Conservation (phyloP, 2,113 vertebrate genomes). For the Sapajus apella region DNA sequence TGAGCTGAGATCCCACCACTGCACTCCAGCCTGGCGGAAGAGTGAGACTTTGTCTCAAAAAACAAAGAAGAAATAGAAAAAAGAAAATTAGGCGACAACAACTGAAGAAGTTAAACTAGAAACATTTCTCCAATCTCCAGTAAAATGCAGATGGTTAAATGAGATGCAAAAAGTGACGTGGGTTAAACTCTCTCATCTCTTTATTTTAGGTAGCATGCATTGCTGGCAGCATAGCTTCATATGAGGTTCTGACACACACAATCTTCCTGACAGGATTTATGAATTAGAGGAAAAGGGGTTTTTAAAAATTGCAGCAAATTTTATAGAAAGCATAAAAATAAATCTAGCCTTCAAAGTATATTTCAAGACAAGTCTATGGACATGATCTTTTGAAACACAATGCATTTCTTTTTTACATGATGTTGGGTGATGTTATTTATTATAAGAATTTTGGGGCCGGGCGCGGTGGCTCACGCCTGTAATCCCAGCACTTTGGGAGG, state of each 20-base stretch:
- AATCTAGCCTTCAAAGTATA: neutral
- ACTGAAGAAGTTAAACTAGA: slow-evolving; percentile 22
- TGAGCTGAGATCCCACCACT: too few species aligned
- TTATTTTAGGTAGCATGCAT: neutral
- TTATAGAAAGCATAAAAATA: slow-evolving; percentile 3
- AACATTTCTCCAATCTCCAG: neutral
- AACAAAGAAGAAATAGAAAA: neutral
- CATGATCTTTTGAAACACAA: neutral
- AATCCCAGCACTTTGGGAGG: too few species aligned
- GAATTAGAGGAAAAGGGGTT: slow-evolving; percentile 3
- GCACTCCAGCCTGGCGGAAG: too few species aligned
- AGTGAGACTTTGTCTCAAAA: too few species aligned
- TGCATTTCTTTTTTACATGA: neutral
- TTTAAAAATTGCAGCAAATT: slow-evolving; percentile 4
- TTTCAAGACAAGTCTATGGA: neutral
- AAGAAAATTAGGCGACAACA: slow-evolving; percentile 32
- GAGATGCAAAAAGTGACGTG: neutral
- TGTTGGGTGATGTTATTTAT: neutral
- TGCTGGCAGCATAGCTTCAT: neutral
- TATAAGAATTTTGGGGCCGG: neutral
- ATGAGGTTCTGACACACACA: neutral
- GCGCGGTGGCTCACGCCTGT: too few species aligned
- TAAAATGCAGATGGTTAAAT: slow-evolving; percentile 29
- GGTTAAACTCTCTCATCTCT: neutral
- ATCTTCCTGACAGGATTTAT: slow-evolving; percentile 22